Percentiles rank a stretch among this genome's conserved stretches.
Conservation (phyloP, 2,888 invertebrate genomes). For the Cryptocheilus praepositus region DNA sequence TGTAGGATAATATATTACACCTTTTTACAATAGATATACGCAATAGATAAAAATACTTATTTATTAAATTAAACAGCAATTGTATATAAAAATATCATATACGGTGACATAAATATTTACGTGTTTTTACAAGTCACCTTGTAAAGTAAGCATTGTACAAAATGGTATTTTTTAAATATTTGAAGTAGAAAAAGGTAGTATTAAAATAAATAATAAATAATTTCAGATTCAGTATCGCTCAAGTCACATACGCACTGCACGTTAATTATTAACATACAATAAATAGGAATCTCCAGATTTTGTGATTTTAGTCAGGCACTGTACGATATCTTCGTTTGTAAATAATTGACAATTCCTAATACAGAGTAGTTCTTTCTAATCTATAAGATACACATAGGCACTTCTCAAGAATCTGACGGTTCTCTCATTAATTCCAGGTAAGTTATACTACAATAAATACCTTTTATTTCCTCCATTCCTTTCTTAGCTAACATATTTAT, state of each 20-base stretch:
- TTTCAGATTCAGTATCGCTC: conserved; percentile 62
- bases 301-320: conserved; percentile 34
- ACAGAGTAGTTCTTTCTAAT: conserved; percentile 4
- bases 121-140: conserved; percentile 70
- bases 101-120: conserved; percentile 71
- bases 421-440: no score
- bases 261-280: conserved; percentile 52
- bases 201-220: conserved; percentile 74
- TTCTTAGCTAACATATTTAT: no score
- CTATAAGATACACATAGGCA: neutral
- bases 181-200: conserved; percentile 58
- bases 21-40: conserved; percentile 69
- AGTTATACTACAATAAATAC: no score
- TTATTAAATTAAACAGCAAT: conserved; percentile 70
- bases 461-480: no score
- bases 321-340: conserved; percentile 11
- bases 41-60: conserved; percentile 61
- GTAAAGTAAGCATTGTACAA: conserved; percentile 67
- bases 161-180: conserved; percentile 63
- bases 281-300: conserved; percentile 47
- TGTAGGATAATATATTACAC: conserved; percentile 67
- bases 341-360: neutral
- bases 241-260: conserved; percentile 62
- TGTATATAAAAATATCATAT: conserved; percentile 63
- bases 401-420: no score